These are phyloP conservation scores for Pseudomyrmex sp. DNA, from an alignment of 1,140 invertebrate genomes.

Conservation along the genomic window DNA sequence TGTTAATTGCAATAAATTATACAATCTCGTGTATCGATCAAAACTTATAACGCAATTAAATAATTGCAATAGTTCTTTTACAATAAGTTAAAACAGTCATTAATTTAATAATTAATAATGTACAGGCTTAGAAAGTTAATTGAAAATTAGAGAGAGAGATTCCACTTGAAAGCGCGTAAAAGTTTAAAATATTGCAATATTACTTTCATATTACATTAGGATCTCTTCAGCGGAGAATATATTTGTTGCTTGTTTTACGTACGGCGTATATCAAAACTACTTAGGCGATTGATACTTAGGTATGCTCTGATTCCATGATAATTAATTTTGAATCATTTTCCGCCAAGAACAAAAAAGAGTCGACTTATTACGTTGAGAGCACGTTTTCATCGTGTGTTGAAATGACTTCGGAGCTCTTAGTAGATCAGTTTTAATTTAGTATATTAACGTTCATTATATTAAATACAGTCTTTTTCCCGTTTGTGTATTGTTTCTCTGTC, in stretches of 20 bases:
- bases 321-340: slow-evolving; percentile 37
- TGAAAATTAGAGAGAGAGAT: neutral
- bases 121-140: neutral
- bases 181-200: neutral
- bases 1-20: slow-evolving; percentile 9
- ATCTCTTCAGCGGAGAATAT: neutral
- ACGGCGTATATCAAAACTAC: slow-evolving; percentile 12
- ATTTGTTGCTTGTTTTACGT: neutral
- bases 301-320: neutral
- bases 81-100: too few relatives aligned
- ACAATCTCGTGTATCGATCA: neutral
- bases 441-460: neutral
- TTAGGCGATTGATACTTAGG: slow-evolving; percentile 1
- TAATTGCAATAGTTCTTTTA: too few relatives aligned
- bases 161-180: neutral
- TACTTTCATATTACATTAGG: neutral
- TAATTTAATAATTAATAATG: too few relatives aligned
- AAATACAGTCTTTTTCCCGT: neutral
- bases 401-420: neutral
- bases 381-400: neutral
- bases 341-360: neutral
- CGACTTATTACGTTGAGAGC: slow-evolving; percentile 4
- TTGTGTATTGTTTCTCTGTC: neutral
- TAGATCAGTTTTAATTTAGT: neutral
- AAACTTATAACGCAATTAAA: neutral